Evolutionary conservation across 2,113 vertebrate genomes (phyloP).

Genomic region (Formicarius rufipectus): DNA sequence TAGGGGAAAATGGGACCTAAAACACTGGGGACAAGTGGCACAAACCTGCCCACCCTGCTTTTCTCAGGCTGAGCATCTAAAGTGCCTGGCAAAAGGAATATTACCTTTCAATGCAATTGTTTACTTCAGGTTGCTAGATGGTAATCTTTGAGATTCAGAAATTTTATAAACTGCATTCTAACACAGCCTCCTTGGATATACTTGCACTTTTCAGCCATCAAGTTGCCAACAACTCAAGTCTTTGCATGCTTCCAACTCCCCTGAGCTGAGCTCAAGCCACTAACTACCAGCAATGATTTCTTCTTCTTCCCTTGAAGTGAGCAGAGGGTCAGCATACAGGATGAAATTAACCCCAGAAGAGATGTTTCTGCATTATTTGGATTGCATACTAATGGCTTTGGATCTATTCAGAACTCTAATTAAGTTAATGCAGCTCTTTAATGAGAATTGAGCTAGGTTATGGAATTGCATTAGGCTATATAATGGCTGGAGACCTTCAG

Average conservation of each 20-base stretch:
- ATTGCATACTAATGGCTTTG: conserved; percentile 49
- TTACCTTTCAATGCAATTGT: neutral
- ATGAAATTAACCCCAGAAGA: conserved; percentile 47
- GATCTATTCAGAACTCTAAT: conserved; percentile 52
- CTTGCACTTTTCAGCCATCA: conserved; percentile 24
- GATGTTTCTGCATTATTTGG: conserved; percentile 28
- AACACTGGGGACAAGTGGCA: neutral
- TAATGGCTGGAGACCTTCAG: conserved; percentile 40
- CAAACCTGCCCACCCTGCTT: neutral
- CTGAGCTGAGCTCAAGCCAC: conserved; percentile 5
- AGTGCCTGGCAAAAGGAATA: conserved; percentile 23
- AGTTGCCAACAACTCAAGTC: neutral
- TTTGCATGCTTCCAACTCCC: conserved; percentile 23
- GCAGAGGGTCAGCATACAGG: conserved; percentile 41
- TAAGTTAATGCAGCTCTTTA: conserved; percentile 30
- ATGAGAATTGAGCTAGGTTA: neutral
- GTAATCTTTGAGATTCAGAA: neutral
- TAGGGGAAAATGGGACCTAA: neutral
- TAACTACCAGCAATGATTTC: conserved; percentile 28
- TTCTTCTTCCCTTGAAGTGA: conserved; percentile 27
- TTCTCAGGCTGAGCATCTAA: conserved; percentile 20
- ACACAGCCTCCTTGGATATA: neutral
- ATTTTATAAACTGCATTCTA: neutral
- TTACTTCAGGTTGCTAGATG: neutral
- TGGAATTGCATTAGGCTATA: neutral